These are phyloP conservation scores for Troides aeacus DNA, from an alignment of 2,888 invertebrate species.

Conservation along the genomic window DNA sequence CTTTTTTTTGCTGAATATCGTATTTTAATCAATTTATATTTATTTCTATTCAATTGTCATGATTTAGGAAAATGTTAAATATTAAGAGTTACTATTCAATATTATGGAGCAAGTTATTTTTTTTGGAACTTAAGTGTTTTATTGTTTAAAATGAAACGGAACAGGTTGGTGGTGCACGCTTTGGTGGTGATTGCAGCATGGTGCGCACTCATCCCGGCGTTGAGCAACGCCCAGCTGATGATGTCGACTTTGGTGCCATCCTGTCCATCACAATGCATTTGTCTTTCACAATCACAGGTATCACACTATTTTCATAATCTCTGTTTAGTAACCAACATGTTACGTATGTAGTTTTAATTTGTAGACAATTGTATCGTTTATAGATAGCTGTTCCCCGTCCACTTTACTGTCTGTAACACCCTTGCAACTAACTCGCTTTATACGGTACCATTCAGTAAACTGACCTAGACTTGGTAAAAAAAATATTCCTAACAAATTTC, in stretches of 20 bases:
- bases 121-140: neutral
- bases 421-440: too few species aligned
- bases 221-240: slow-evolving; percentile 55
- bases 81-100: neutral
- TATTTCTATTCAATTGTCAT: too few species aligned
- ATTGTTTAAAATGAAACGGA: neutral
- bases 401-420: too few species aligned
- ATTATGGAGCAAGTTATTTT: neutral
- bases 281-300: slow-evolving; percentile 92
- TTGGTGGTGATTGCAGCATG: slow-evolving; percentile 55
- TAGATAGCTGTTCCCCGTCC: too few species aligned
- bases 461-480: too few species aligned
- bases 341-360: too few species aligned
- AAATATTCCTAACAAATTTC: too few species aligned
- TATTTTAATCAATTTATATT: too few species aligned
- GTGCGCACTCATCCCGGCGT: slow-evolving; percentile 49
- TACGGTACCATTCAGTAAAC: too few species aligned
- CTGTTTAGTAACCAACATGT: too few species aligned
- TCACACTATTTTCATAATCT: neutral
- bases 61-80: neutral
- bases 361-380: too few species aligned
- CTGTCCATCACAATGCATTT: slow-evolving; percentile 91
- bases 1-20: too few species aligned
- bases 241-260: slow-evolving; percentile 79
- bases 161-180: slow-evolving; percentile 69